Percentiles rank a stretch among this genome's conserved stretches.
Evolutionary conservation across 2,113 vertebrate species (phyloP).

Genomic region (Diadophis punctatus): DNA sequence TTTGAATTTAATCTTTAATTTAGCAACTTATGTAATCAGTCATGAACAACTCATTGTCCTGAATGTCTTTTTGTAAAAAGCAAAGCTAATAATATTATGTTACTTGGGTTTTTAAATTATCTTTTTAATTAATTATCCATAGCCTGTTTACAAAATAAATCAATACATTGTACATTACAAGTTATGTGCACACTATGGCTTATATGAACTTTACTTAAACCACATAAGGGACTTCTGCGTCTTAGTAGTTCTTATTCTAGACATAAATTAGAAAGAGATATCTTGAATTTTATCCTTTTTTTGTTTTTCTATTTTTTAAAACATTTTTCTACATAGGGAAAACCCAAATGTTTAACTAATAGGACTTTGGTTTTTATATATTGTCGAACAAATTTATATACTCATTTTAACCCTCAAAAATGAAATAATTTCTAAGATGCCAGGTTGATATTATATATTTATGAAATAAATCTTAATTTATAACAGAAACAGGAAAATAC

Average conservation of each 20-base stretch:
- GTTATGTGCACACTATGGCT: slow-evolving; percentile 62
- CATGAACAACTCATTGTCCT: slow-evolving; percentile 64
- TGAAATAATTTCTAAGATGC: not conserved
- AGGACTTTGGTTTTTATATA: slow-evolving; percentile 21
- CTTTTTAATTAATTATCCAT: slow-evolving; percentile 73
- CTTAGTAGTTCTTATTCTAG: slow-evolving; percentile 49
- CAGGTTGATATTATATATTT: not conserved
- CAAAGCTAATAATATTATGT: slow-evolving; percentile 59
- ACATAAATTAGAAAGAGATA: slow-evolving; percentile 51
- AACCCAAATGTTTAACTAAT: slow-evolving; percentile 40
- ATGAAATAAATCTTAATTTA: not conserved
- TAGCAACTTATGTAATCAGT: slow-evolving; percentile 60
- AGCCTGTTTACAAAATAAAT: slow-evolving; percentile 73
- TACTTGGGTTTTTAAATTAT: slow-evolving; percentile 51
- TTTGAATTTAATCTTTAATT: slow-evolving; percentile 52
- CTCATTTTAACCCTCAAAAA: not conserved
- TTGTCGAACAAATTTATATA: not conserved
- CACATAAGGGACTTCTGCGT: slow-evolving; percentile 63
- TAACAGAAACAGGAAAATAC: not conserved
- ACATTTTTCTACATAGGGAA: slow-evolving; percentile 54
- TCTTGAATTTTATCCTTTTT: slow-evolving; percentile 45
- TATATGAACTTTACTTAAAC: slow-evolving; percentile 70
- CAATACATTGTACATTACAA: slow-evolving; percentile 68
- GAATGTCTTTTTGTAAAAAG: slow-evolving; percentile 60
- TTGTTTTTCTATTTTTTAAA: slow-evolving; percentile 43